A percentile compares a stretch with the other conserved stretches of the same genome.
These are phyloP conservation scores for Limnephilus rhombicus DNA, from an alignment of 2,888 invertebrate species.

Conservation along the genomic window DNA sequence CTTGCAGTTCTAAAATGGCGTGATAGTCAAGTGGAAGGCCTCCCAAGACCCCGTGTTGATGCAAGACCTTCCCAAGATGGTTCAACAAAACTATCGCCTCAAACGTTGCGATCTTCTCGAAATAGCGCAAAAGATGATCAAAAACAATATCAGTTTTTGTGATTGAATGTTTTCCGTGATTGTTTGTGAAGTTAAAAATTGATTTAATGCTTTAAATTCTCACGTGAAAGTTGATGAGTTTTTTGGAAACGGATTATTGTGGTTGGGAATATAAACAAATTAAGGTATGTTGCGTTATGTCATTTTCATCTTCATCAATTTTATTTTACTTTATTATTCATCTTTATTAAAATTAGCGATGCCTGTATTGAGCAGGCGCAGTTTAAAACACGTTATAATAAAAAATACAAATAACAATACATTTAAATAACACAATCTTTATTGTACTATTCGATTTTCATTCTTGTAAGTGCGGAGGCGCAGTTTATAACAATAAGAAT, in stretches of 20 bases:
- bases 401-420: no score
- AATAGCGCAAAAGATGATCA: neutral
- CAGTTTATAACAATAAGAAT: no score
- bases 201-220: neutral
- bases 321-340: no score
- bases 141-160: neutral
- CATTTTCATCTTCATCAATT: neutral
- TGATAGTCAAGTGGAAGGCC: conserved; percentile 38
- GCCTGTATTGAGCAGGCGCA: no score
- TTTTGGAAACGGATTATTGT: neutral
- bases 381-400: no score
- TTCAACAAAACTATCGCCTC: neutral
- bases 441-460: no score
- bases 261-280: neutral
- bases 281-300: neutral
- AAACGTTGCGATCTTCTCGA: neutral
- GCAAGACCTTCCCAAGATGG: neutral
- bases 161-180: neutral
- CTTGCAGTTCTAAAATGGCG: conserved; percentile 56
- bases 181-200: neutral
- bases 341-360: no score
- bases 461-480: no score
- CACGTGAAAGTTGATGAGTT: neutral
- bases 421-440: no score
- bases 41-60: conserved; percentile 3